phyloP scores from a whole-genome alignment of 1,140 invertebrate species.

The Atta colombica region DNA sequence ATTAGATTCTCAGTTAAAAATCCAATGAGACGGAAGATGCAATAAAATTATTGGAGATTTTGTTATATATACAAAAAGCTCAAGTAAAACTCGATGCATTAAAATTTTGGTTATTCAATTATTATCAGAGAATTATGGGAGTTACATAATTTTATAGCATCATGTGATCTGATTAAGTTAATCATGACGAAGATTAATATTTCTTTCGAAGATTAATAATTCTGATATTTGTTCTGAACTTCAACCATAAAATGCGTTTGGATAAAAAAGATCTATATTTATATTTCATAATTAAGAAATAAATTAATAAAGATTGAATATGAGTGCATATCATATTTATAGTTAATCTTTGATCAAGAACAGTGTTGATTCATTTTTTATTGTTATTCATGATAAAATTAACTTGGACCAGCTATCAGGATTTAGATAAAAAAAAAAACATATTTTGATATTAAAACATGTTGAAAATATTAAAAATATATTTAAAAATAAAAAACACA shows the following conservation, averaged over 20 bases:
- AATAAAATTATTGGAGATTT: not conserved
- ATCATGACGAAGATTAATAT: not conserved
- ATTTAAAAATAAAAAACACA: no score
- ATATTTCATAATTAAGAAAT: not conserved
- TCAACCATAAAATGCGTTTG: not conserved
- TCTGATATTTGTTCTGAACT: not conserved
- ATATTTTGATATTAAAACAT: no score
- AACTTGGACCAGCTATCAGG: no score
- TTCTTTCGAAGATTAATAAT: not conserved
- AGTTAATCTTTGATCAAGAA: not conserved
- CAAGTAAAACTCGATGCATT: not conserved
- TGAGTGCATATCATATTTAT: not conserved
- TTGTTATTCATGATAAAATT: conserved; percentile 17
- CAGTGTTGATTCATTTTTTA: no score
- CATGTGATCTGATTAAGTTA: not conserved
- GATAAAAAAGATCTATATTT: not conserved
- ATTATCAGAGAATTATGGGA: not conserved
- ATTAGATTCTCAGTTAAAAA: not conserved
- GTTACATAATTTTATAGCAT: not conserved
- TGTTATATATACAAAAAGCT: not conserved
- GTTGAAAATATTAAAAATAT: no score
- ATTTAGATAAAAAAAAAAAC: no score
- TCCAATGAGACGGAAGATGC: not conserved
- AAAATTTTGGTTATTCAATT: conserved; percentile 3
- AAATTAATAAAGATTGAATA: not conserved